phyloP scores from a whole-genome alignment of 2,113 vertebrate genomes.

The Bungarus multicinctus region DNA sequence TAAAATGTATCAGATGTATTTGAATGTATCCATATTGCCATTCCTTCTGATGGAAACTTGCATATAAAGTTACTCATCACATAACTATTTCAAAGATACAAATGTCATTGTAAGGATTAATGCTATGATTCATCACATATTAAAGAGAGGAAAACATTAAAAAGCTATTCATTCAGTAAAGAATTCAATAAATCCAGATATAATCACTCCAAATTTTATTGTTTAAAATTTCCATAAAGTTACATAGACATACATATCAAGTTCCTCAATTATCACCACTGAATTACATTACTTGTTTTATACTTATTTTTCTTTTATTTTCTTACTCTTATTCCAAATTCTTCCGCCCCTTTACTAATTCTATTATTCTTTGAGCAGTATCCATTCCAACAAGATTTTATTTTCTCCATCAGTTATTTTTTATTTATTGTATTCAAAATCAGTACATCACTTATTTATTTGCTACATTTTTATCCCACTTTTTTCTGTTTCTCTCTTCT shows the following conservation, averaged over 20 bases:
- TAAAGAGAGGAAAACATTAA: not conserved
- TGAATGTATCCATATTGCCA: not conserved
- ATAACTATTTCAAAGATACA: not conserved
- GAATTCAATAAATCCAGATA: not conserved
- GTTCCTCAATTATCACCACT: not conserved
- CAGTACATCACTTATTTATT: not conserved
- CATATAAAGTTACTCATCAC: not conserved
- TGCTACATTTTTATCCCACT: not conserved
- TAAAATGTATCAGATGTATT: not conserved
- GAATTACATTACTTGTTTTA: not conserved
- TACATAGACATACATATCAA: not conserved
- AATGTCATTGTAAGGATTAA: not conserved
- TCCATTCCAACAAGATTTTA: not conserved
- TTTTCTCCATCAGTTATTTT: not conserved
- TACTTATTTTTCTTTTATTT: not conserved
- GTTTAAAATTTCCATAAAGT: not conserved
- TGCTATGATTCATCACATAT: not conserved
- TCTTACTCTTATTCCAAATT: not conserved
- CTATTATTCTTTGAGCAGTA: not conserved
- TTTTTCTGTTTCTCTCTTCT: not conserved
- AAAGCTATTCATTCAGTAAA: not conserved
- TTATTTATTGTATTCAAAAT: not conserved
- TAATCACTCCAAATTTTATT: not conserved
- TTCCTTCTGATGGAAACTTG: not conserved
- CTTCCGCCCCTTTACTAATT: not conserved